Conservation (phyloP, 2,797 vertebrate genomes). For the Vespertilio murinus region DNA sequence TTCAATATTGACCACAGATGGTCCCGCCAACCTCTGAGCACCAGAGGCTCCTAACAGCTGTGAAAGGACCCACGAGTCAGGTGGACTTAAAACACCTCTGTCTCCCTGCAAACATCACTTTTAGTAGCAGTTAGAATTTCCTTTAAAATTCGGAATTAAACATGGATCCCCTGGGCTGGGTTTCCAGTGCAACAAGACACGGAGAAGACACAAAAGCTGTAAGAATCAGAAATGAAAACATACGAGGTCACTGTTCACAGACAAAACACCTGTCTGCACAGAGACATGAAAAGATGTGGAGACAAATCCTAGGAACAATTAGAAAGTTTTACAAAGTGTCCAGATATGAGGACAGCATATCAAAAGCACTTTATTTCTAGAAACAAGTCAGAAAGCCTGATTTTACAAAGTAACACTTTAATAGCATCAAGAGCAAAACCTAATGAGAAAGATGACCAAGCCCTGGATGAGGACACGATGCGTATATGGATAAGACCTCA, state of each 20-base stretch:
- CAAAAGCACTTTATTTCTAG: neutral
- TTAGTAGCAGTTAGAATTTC: neutral
- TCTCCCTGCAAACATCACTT: neutral
- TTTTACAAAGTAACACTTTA: neutral
- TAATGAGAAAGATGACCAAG: neutral
- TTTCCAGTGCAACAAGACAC: neutral
- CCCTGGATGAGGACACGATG: rapidly evolving
- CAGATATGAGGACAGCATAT: no score
- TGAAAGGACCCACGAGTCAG: neutral
- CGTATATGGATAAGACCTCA: rapidly evolving
- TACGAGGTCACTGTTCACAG: rapidly evolving
- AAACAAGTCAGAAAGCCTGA: neutral
- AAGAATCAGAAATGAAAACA: neutral
- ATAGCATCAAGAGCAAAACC: neutral
- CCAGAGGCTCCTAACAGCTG: neutral
- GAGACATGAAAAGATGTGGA: neutral
- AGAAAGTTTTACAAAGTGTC: neutral
- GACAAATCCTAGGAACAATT: neutral
- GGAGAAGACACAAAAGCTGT: neutral
- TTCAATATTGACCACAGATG: neutral
- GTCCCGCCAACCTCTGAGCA: neutral
- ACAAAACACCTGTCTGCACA: rapidly evolving
- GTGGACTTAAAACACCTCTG: neutral
- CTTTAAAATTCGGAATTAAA: neutral
- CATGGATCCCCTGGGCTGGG: neutral